Conservation (phyloP, 2,888 invertebrate species). For the Megaustenia siamemsis region DNA sequence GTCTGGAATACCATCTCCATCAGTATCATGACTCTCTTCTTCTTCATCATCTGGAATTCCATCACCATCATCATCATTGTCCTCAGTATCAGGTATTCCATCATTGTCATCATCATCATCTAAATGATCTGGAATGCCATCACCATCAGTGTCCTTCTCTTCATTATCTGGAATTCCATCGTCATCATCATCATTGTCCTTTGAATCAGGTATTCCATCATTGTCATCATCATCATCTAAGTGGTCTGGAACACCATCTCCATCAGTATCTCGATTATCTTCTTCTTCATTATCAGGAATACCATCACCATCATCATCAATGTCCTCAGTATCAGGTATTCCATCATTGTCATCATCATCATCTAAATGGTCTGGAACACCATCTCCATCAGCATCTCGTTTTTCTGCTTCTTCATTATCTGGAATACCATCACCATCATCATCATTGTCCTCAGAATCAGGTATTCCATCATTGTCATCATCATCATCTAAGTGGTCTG, state of each 20-base stretch:
- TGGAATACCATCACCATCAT: constrained; percentile 70
- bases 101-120: constrained; percentile 70
- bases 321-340: constrained; percentile 69
- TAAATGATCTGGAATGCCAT: constrained; percentile 68
- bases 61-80: constrained; percentile 72
- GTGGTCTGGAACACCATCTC: constrained; percentile 75
- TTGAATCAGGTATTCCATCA: constrained; percentile 71
- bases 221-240: constrained; percentile 70
- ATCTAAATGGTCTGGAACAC: constrained; percentile 70
- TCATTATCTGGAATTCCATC: constrained; percentile 75
- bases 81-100: constrained; percentile 71
- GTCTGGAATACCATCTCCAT: constrained; percentile 71
- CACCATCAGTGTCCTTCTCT: constrained; percentile 72
- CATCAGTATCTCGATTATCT: constrained; percentile 68
- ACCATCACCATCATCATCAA: constrained; percentile 70
- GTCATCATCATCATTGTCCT: constrained; percentile 72
- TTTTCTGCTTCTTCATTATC: constrained; percentile 63
- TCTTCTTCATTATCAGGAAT: constrained; percentile 64
- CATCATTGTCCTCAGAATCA: constrained; percentile 70
- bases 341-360: constrained; percentile 73
- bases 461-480: constrained; percentile 72
- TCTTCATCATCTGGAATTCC: constrained; percentile 74
- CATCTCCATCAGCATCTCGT: constrained; percentile 66
- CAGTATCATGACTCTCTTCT: constrained; percentile 70
- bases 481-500: constrained; percentile 65